Conservation (phyloP, 2,888 invertebrate genomes). For the Chironomus riparius region DNA sequence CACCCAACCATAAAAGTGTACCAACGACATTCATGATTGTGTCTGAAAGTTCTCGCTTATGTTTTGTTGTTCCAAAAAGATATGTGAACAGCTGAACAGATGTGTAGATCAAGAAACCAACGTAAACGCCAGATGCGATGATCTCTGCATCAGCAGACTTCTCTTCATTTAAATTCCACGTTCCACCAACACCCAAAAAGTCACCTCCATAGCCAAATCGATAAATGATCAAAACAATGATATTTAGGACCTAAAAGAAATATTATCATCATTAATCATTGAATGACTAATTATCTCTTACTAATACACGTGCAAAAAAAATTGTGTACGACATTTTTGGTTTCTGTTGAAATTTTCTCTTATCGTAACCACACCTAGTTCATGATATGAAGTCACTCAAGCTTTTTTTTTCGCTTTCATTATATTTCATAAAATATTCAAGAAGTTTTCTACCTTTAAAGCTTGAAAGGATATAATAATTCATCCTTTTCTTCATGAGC, state of each 20-base stretch:
- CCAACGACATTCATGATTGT: conserved; percentile 83
- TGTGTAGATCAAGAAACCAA: conserved; percentile 80
- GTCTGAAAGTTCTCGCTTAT: conserved; percentile 69
- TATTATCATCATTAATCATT: not conserved
- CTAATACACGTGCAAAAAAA: conserved; percentile 3
- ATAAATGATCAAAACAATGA: conserved; percentile 70
- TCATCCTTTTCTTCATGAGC: too few species aligned
- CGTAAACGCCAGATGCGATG: conserved; percentile 76
- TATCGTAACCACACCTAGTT: conserved; percentile 11
- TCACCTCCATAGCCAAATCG: conserved; percentile 73
- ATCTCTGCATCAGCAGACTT: conserved; percentile 83
- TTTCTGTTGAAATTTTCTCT: not conserved
- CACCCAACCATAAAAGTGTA: conserved; percentile 73
- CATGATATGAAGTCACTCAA: conserved; percentile 2
- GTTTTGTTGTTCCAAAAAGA: conserved; percentile 66
- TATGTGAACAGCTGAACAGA: conserved; percentile 63
- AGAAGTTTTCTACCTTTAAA: too few species aligned
- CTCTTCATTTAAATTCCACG: conserved; percentile 83
- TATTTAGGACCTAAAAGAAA: conserved; percentile 62
- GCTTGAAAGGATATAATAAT: too few species aligned
- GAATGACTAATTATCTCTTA: not conserved
- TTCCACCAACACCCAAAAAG: conserved; percentile 79
- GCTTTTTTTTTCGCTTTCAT: not conserved
- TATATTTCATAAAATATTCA: not conserved
- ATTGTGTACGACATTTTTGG: not conserved